phyloP scores from a whole-genome alignment of 2,888 invertebrate genomes.

The Heteromurus nitidus region DNA sequence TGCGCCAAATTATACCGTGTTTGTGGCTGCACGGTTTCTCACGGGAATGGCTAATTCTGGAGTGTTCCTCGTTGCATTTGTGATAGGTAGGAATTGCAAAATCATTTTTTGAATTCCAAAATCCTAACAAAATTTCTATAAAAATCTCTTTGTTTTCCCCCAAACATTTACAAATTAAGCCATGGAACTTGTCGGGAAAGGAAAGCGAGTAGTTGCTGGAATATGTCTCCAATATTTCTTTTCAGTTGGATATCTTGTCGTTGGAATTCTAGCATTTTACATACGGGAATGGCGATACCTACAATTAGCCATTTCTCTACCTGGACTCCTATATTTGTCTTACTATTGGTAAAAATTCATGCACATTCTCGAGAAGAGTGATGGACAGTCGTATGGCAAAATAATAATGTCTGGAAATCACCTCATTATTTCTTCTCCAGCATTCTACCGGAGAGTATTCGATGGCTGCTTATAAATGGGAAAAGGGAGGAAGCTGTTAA shows the following conservation, averaged over 20 bases:
- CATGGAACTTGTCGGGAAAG: slow-evolving; percentile 80
- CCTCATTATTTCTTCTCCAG: slow-evolving; percentile 73
- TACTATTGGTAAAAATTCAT: slow-evolving; percentile 83
- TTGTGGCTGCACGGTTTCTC: slow-evolving; percentile 81
- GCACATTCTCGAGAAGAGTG: background rate
- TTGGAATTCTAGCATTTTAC: slow-evolving; percentile 81
- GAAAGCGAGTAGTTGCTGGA: slow-evolving; percentile 82
- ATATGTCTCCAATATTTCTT: slow-evolving; percentile 86
- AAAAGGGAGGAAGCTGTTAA: slow-evolving; percentile 80
- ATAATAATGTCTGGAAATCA: background rate
- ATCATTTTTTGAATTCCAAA: no score
- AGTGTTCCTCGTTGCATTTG: slow-evolving; percentile 85
- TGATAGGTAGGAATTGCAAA: slow-evolving; percentile 84
- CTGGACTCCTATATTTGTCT: slow-evolving; percentile 81
- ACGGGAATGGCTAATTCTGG: slow-evolving; percentile 85
- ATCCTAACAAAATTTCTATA: no score
- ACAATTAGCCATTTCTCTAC: slow-evolving; percentile 82
- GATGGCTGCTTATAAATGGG: slow-evolving; percentile 83
- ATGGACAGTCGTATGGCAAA: background rate
- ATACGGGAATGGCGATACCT: slow-evolving; percentile 82
- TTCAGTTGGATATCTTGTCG: slow-evolving; percentile 82
- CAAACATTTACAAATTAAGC: no score
- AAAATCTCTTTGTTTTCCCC: no score
- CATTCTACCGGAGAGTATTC: slow-evolving; percentile 84
- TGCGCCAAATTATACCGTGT: slow-evolving; percentile 82